Percentiles rank a stretch among this genome's conserved stretches.
Evolutionary conservation across 2,113 vertebrate species (phyloP).

Genomic region (Monopterus albus): DNA sequence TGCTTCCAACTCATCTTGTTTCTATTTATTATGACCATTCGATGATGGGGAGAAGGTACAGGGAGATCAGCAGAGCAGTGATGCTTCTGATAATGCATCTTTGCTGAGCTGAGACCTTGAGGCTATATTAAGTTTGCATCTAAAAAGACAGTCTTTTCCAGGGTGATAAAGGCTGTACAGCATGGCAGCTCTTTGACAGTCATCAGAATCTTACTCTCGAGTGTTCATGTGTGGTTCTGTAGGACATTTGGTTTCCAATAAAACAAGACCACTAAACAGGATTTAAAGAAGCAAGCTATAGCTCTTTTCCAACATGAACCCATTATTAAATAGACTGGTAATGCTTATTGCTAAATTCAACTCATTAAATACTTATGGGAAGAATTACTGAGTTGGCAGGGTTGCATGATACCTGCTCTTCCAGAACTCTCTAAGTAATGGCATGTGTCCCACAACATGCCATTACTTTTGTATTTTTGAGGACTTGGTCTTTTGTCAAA

Average conservation of each 20-base stretch:
- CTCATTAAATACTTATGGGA: constrained; percentile 27
- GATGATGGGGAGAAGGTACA: constrained; percentile 54
- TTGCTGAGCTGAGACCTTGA: constrained; percentile 22
- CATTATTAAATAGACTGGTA: constrained; percentile 1
- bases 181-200: not conserved
- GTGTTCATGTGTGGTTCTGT: not conserved
- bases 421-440: no score
- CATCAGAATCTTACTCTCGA: not conserved
- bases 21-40: constrained; percentile 69
- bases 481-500: constrained; percentile 26
- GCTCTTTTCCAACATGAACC: constrained; percentile 1
- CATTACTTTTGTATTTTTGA: not conserved
- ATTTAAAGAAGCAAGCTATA: not conserved
- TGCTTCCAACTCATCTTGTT: constrained; percentile 62
- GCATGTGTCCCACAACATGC: no score
- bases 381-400: not conserved
- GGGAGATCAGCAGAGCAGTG: constrained; percentile 57
- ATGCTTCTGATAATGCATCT: constrained; percentile 45
- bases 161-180: not conserved
- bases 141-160: constrained; percentile 3
- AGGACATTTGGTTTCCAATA: not conserved
- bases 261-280: not conserved
- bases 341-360: constrained; percentile 20
- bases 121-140: constrained; percentile 28
- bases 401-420: not conserved